Evolutionary conservation across 2,113 vertebrate species (phyloP).

Genomic region (Saguinus imperator): DNA sequence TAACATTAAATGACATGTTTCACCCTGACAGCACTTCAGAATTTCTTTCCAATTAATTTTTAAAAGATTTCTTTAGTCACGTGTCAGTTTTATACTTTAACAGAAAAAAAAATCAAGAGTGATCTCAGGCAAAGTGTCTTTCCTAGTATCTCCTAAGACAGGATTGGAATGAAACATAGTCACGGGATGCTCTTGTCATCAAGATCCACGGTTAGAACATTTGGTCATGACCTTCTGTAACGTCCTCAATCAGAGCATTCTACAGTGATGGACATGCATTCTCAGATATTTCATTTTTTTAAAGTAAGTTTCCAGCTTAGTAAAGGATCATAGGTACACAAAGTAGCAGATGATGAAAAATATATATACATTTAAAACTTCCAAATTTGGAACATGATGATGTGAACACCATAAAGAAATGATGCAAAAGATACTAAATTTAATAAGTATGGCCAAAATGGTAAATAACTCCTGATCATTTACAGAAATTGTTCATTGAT

Average conservation of each 20-base stretch:
- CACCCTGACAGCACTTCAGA: background rate
- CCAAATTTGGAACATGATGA: background rate
- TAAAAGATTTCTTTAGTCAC: background rate
- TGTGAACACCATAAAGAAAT: background rate
- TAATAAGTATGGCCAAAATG: background rate
- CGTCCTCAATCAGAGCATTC: background rate
- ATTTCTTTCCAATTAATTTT: background rate
- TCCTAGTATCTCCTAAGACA: background rate
- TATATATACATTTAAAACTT: background rate
- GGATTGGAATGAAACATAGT: background rate
- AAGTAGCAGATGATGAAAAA: background rate
- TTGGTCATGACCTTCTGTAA: background rate
- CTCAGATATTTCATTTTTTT: background rate
- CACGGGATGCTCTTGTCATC: background rate
- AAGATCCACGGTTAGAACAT: background rate
- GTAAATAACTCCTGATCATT: background rate
- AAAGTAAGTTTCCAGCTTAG: background rate
- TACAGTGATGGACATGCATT: accelerated
- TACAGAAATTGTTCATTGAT: background rate
- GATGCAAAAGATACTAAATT: background rate
- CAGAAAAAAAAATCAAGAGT: background rate
- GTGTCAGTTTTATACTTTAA: background rate
- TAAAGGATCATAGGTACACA: background rate
- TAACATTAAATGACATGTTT: background rate
- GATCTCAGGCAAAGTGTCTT: too few species aligned